Conservation (phyloP, 2,888 invertebrate genomes). For the Scaptodrosophila latifasciaeformis region DNA sequence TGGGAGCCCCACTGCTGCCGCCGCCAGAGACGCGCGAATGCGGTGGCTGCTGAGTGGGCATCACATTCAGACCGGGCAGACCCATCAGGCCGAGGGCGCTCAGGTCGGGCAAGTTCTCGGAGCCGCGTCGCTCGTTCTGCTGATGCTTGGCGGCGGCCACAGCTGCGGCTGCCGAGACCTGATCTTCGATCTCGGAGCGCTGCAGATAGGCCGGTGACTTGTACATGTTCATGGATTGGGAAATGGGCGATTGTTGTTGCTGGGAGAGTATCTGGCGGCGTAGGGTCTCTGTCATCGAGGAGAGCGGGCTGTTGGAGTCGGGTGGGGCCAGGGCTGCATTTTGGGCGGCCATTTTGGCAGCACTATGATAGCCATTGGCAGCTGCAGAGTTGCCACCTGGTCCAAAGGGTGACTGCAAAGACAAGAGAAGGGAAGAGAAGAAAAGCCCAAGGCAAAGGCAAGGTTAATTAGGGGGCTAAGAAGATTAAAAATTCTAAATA, state of each 20-base stretch:
- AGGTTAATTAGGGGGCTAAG: no score
- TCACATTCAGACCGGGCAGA: constrained; percentile 70
- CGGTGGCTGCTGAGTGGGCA: constrained; percentile 56
- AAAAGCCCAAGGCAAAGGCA: no score
- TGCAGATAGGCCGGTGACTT: constrained; percentile 73
- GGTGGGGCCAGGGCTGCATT: constrained; percentile 62
- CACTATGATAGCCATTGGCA: constrained; percentile 70
- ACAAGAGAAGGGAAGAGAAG: not conserved
- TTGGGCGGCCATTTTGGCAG: constrained; percentile 63
- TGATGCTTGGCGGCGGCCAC: constrained; percentile 65
- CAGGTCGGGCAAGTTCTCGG: constrained; percentile 70
- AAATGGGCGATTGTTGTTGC: constrained; percentile 70
- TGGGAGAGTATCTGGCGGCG: constrained; percentile 72
- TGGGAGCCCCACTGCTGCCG: constrained; percentile 37
- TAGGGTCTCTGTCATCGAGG: constrained; percentile 71
- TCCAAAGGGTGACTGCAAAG: constrained; percentile 53
- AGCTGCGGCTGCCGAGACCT: constrained; percentile 67
- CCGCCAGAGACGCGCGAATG: constrained; percentile 30
- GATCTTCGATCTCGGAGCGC: constrained; percentile 72
- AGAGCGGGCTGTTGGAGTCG: constrained; percentile 66
- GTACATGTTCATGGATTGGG: constrained; percentile 72
- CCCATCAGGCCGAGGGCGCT: constrained; percentile 71
- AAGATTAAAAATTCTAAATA: not conserved
- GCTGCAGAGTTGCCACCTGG: constrained; percentile 47
- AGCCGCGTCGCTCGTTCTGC: constrained; percentile 53